Base-by-base conservation (phyloP, 2,113 vertebrate species). In the Australoheros scitulus region DNA sequence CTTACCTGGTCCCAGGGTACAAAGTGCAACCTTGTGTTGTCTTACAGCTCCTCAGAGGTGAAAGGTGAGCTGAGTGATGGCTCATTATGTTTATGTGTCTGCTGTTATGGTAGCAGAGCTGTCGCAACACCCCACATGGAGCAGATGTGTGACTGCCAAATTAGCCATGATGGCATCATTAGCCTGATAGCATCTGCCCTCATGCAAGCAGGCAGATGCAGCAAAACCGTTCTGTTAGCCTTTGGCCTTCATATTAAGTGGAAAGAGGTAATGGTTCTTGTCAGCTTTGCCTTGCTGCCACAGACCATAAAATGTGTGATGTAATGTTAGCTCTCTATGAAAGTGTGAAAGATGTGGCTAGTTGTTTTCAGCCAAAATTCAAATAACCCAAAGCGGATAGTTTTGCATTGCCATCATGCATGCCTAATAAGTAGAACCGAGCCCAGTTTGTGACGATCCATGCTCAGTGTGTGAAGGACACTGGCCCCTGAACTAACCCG, bases 41-140 rank as follows among this genome's bases (percentile, higher is more conserved):
- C 92, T 79, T 87, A 61, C 85, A 86, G 88, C 68, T 88, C 81
- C 82, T 89, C 3, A 20, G 89, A 85, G 75, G 87, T 84, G 89
- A 91, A 87, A 94, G 84, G 86, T 93, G 81, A 94, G 76, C 84
- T 89, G 83, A 86, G 61, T 81, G 85, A 92, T 84, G 77, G 90
- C n/a, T 87, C 82, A 79, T 92, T 87, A 78, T 85, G 81, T 82
- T 79, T 83, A 74, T 36, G 64, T 58, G 56, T 76, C 74, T 72
- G 89, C 50, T 24, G 82, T 36, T 74, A 55, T 79, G 81, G 84
- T 55, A 75, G 87, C 76, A 29, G 64, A 64, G 63, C 60, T 29
- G 55, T 92, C 64, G 58, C 65, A 59, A 14, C 58, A 82, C 68
- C 89, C 89, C 87, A 59, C 18, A 76, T 90, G 79, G 83, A 88